Evolutionary conservation across 2,888 invertebrate species (phyloP).

Genomic region (Tanypteryx hageni): DNA sequence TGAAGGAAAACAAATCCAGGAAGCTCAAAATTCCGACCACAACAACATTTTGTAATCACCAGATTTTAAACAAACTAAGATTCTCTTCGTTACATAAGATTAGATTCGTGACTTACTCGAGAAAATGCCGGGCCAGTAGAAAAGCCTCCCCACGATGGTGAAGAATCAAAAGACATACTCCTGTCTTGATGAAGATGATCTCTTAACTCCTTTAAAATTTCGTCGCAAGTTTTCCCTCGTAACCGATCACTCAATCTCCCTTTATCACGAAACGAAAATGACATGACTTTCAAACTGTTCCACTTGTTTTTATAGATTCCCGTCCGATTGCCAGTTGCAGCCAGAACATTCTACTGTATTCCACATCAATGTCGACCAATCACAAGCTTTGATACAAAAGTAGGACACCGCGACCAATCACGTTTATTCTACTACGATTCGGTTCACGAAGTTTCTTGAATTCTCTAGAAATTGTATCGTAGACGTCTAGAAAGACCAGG

Average conservation of each 20-base stretch:
- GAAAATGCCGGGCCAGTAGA: conserved; percentile 69
- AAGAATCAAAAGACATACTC: conserved; percentile 71
- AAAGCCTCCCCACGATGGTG: conserved; percentile 68
- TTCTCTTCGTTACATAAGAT: neutral
- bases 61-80: too few species aligned
- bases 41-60: too few species aligned
- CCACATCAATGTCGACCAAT: conserved; percentile 28
- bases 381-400: neutral
- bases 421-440: neutral
- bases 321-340: conserved; percentile 65
- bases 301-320: conserved; percentile 65
- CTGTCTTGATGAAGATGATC: conserved; percentile 71
- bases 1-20: neutral
- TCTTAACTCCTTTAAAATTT: conserved; percentile 71
- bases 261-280: conserved; percentile 71
- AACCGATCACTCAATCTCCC: conserved; percentile 71
- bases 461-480: conserved; percentile 4
- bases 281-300: conserved; percentile 68
- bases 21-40: neutral
- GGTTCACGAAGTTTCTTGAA: conserved; percentile 12
- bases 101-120: conserved; percentile 69
- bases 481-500: neutral
- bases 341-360: conserved; percentile 66
- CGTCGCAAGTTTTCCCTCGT: conserved; percentile 71
- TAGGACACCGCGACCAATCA: neutral